Base-by-base conservation (phyloP, 2,797 vertebrate genomes). In the Molossus molossus region DNA sequence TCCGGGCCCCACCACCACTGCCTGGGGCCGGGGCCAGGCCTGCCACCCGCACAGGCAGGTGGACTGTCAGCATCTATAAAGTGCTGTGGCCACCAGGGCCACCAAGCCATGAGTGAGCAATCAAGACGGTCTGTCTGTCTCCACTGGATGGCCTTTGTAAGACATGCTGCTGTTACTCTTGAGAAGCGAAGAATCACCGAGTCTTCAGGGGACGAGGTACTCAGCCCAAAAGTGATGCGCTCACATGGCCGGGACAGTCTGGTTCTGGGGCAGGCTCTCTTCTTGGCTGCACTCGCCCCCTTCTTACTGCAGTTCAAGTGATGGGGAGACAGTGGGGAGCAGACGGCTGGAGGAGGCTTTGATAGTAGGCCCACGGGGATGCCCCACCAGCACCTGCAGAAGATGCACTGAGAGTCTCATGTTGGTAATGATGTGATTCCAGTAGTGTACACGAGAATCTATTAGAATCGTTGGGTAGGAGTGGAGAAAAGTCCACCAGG, bases 1-100 rank as follows among this genome's bases (percentile, higher is more conserved):
- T 48, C 11, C 21, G 48, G 0, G 33, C 7, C 50, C 15, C 20
- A 11, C 1, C 5, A 20, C 3, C 11, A 2, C 4, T 4, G 64
- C 65, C 29, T 9, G 29, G 29, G 14, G 29, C 29, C 17, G 29
- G n/a, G 64, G 29, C 64, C 64, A 65, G 64, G 64, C 64, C 64
- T 17, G 64, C 14, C 14, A n/a, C 29, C 64, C 29, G 3, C 64
- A 9, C n/a, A 27, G 14, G 64, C 29, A 65, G 64, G 4, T 1
- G 6, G 40, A 17, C 8, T 0, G 6, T 4, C 58, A 75, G 65
- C 53, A 20, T 9, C n/a, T 25, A 62, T 23, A 4, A 62, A 12
- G 27, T 0, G 14, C 27, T 9, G 1, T 20, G 7, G 45, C 20
- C 67, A 9, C 9, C 15, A 25, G 77, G 5, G 18, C 77, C 9